These are phyloP conservation scores for Aphelenchoides avenae DNA, from an alignment of 1,140 invertebrate species.

Conservation along the genomic window DNA sequence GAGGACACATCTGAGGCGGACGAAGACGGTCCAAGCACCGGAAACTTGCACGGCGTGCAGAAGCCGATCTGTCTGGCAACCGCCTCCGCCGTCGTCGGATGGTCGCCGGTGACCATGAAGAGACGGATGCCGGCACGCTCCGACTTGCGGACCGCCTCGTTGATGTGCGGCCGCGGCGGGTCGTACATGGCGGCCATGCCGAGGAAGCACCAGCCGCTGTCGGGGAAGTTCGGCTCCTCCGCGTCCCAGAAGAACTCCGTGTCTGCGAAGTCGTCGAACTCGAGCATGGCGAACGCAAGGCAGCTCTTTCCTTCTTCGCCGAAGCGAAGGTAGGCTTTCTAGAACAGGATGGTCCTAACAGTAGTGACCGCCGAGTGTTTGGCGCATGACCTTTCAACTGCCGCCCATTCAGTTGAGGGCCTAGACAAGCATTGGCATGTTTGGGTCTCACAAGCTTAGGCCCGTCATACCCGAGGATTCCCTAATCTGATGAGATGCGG, in stretches of 20 bases:
- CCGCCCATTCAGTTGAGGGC: too few species aligned
- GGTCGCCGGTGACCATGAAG: constrained; percentile 45
- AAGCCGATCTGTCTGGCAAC: constrained; percentile 34
- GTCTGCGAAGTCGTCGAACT: constrained; percentile 36
- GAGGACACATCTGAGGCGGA: too few species aligned
- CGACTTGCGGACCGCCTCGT: constrained; percentile 9
- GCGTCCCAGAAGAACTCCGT: constrained; percentile 10
- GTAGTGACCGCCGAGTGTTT: too few species aligned
- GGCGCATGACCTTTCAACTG: too few species aligned
- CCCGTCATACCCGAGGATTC: too few species aligned
- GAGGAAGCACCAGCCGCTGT: constrained; percentile 44
- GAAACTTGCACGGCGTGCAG: too few species aligned
- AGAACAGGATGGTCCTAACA: constrained; percentile 7
- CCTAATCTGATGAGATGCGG: too few species aligned
- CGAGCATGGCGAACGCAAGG: constrained; percentile 34
- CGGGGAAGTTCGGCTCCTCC: constrained; percentile 24
- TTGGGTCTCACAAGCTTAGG: too few species aligned
- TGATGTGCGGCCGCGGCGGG: constrained; percentile 16
- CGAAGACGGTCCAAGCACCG: too few species aligned
- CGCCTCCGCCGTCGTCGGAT: constrained; percentile 39
- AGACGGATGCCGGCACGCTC: constrained; percentile 34
- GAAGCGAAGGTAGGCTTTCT: constrained; percentile 33
- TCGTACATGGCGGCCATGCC: constrained; percentile 32
- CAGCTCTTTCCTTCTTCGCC: constrained; percentile 32
- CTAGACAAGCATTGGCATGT: too few species aligned